Percentiles rank a stretch among this genome's conserved stretches.
phyloP scores from a whole-genome alignment of 1,140 invertebrate species.

The Pogonognathellus flavescens region DNA sequence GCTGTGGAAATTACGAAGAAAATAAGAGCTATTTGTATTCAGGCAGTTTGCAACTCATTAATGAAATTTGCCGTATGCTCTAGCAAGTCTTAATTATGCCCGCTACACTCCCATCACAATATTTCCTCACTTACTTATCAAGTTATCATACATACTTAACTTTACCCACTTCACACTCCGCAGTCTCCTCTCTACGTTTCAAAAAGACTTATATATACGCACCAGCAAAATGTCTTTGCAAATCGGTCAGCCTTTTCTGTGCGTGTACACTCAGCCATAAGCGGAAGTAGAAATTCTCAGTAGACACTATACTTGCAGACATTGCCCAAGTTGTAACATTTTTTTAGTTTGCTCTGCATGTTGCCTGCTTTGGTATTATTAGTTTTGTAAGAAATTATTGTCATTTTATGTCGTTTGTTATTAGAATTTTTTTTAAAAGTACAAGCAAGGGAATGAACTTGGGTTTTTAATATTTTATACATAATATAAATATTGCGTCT shows the following conservation, averaged over 20 bases:
- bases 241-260: conserved; percentile 2
- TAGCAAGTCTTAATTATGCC: conserved; percentile 62
- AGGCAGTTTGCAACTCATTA: conserved; percentile 66
- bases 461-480: too few relatives aligned
- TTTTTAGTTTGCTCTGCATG: too few relatives aligned
- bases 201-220: background rate
- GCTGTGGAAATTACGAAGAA: background rate
- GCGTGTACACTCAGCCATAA: background rate
- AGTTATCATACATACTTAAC: conserved; percentile 28
- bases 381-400: too few relatives aligned
- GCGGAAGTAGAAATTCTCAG: too few relatives aligned
- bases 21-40: conserved; percentile 62
- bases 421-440: too few relatives aligned
- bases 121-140: conserved; percentile 43
- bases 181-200: background rate
- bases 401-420: too few relatives aligned
- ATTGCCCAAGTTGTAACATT: too few relatives aligned
- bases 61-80: conserved; percentile 64
- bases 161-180: conserved; percentile 35
- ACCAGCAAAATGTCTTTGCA: background rate
- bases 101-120: conserved; percentile 54
- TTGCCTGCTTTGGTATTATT: too few relatives aligned
- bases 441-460: too few relatives aligned
- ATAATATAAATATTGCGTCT: too few relatives aligned
- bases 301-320: too few relatives aligned